phyloP scores from a whole-genome alignment of 2,797 vertebrate genomes.

The Poecilia wingei region DNA sequence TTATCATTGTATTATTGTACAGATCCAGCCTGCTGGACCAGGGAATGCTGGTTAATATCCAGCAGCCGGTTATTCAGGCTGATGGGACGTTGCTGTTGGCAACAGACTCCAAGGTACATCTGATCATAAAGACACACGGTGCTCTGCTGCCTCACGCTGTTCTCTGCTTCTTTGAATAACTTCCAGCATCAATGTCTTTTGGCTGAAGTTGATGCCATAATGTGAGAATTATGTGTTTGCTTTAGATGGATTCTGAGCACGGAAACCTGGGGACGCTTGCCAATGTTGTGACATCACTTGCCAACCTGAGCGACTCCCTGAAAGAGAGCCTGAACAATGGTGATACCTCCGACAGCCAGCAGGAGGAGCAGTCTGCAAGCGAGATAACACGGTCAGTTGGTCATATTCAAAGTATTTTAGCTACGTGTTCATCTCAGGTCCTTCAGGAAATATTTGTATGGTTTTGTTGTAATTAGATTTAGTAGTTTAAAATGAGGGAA shows the following conservation, averaged over 20 bases:
- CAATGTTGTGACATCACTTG: conserved; percentile 96
- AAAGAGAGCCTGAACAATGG: conserved; percentile 91
- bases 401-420: not conserved
- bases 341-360: conserved; percentile 87
- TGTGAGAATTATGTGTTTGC: conserved; percentile 47
- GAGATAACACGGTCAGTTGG: conserved; percentile 93
- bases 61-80: conserved; percentile 94
- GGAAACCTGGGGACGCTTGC: conserved; percentile 95
- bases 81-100: conserved; percentile 93
- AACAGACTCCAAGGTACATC: conserved; percentile 89
- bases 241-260: conserved; percentile 90
- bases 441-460: not conserved
- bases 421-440: not conserved
- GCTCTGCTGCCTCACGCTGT: conserved; percentile 4
- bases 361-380: conserved; percentile 90
- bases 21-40: conserved; percentile 92
- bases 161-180: not conserved
- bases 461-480: conserved; percentile 1
- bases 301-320: conserved; percentile 86
- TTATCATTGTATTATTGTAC: conserved; percentile 32
- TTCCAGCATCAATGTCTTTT: not conserved
- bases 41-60: conserved; percentile 98
- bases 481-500: not conserved
- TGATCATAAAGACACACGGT: not conserved
- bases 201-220: not conserved